Evolutionary conservation across 2,113 vertebrate genomes (phyloP), one percentile per base, ranked within the genome.

Genomic region (Ceyx cyanopectus): DNA sequence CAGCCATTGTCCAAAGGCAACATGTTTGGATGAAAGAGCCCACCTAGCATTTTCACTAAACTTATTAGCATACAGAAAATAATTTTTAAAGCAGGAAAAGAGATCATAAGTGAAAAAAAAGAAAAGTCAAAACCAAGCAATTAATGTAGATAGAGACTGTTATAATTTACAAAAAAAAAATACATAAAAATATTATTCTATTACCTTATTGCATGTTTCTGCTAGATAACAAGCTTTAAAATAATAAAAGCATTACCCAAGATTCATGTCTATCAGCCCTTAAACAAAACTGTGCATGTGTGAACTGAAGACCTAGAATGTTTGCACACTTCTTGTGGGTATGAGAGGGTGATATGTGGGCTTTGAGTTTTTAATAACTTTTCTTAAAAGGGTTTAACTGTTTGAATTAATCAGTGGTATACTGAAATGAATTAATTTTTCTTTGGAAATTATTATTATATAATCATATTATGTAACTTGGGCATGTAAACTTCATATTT

Each of bases 321-420:
- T 27, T 89, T 76, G 54, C 63, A 51, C 40, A 51, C 65, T 21
- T 68, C 86, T 26, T 62, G 70, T 73, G 63, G 37, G 3, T 86
- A n/a, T 34, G 45, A 46, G 79, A 85, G 66, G 51, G 58, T 66
- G 81, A 81, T 80, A 73, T 53, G 56, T 41, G 20, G 70, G 86
- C 92, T 96, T 96, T 95, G 84, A 95, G 92, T 91, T 91, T 89
- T 92, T 91, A 92, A 95, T 93, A 96, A 82, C 56, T 92, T 60
- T 77, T 43, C 60, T 80, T 89, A 77, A 67, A 56, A 92, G 30
- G 63, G 70, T 77, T 94, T 92, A 85, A 87, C 50, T 21, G 12
- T 16, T 79, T 15, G 63, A 94, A 93, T 89, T 92, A 89, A 93
- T 90, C 41, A 32, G 16, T 1, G 0, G 60, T 68, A 81, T 85